Conservation (phyloP, 1,140 invertebrate genomes). For the Neoseiulus cucumeris region DNA sequence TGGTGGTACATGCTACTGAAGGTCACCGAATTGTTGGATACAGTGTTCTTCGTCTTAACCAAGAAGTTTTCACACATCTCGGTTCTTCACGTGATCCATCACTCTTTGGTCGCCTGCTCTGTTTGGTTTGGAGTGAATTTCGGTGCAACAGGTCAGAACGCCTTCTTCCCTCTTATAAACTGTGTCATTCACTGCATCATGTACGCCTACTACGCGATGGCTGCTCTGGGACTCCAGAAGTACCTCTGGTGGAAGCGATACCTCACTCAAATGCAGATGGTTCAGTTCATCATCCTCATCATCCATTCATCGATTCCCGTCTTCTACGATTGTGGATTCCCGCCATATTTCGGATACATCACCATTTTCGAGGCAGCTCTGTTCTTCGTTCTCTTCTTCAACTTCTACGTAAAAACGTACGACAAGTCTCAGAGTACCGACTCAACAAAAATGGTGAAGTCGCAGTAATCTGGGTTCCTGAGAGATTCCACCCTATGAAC, state of each 20-base stretch:
- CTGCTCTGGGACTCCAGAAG: conserved; percentile 33
- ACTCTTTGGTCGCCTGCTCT: conserved; percentile 75
- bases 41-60: conserved; percentile 67
- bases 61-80: conserved; percentile 82
- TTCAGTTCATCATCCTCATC: conserved; percentile 65
- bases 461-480: too few relatives aligned
- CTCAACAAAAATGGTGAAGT: too few relatives aligned
- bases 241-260: conserved; percentile 39
- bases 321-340: conserved; percentile 80
- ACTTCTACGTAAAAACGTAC: conserved; percentile 69
- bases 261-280: conserved; percentile 33
- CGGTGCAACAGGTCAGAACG: conserved; percentile 37
- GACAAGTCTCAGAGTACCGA: conserved; percentile 20
- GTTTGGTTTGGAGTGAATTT: conserved; percentile 90
- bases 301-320: conserved; percentile 71
- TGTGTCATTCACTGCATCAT: conserved; percentile 55
- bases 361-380: conserved; percentile 73
- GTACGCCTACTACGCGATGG: conserved; percentile 35
- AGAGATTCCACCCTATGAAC: too few relatives aligned
- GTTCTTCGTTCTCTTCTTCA: conserved; percentile 70
- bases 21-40: conserved; percentile 82
- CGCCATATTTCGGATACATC: conserved; percentile 76
- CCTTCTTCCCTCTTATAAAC: conserved; percentile 52
- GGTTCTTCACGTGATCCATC: conserved; percentile 79
- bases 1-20: conserved; percentile 97